Base-by-base conservation (phyloP, 1,140 invertebrate genomes). In the Nilaparvata lugens region DNA sequence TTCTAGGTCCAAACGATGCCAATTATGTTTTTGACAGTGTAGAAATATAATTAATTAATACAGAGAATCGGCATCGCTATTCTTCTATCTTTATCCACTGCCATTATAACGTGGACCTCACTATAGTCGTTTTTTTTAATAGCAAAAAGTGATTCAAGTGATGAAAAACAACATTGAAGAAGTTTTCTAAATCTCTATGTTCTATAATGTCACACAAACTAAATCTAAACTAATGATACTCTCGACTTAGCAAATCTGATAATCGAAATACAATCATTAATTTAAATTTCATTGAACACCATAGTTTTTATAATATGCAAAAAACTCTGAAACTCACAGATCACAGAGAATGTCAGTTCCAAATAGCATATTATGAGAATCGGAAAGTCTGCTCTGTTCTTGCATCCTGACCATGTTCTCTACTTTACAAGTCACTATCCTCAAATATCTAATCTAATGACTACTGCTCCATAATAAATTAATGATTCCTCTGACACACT, bases 371-470 rank as follows among this genome's bases (percentile, higher is more conserved):
- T 97, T 97, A 67, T 94, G 91, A 61, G 82, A 83, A 58, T 96
- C 91, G 52, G 84, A 88, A 57, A 93, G 78, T 48, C 89, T 87
- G 63, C 89, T 82, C 73, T 97, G 93, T 73, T 97, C 93, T 67
- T 95, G 88, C 69, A 95, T 82, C 64, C 88, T 78, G 58, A 94
- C 91, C n/a, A 98, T 73, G 62, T 86, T 87, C 62, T 87, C 78
- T 73, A 99, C 96, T 72, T 97, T 88, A 7, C 90, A 83, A 0
- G 91, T 93, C 13, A 95, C 95, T 76, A 99, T 95, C 75, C 97
- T 97, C 0, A 95, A 31, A 99, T 73, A 0, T 93, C 86, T 68
- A 82, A 68, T 67, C 81, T 81, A 40, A 77, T 74, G 59, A 89
- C 81, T 63, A 81, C 81, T 53, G 73, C 70, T 56, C 64, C 67